Percentiles rank a stretch among this genome's conserved stretches.
Conservation (phyloP, 2,113 vertebrate species). For the Physeter macrocephalus region DNA sequence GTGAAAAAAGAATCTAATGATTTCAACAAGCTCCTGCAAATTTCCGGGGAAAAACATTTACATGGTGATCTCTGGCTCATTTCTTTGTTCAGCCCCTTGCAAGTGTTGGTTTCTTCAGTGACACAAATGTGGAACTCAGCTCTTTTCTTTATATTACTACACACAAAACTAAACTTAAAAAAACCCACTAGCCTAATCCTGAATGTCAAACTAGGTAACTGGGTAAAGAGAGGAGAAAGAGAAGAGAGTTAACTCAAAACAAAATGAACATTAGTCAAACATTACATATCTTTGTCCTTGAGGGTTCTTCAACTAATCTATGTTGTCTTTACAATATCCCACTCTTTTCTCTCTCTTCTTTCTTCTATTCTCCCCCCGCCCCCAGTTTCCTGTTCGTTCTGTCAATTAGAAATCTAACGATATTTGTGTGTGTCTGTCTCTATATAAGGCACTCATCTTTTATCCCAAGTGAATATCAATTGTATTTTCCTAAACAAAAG, state of each 20-base stretch:
- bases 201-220: background rate
- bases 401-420: background rate
- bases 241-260: background rate
- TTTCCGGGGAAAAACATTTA: background rate
- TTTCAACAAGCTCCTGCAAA: background rate
- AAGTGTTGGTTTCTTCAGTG: background rate
- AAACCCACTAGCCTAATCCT: background rate
- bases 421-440: background rate
- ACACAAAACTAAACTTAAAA: background rate
- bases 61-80: background rate
- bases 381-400: background rate
- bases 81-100: background rate
- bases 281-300: background rate
- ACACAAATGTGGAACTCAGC: background rate
- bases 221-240: background rate
- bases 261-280: background rate
- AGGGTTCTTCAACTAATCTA: background rate
- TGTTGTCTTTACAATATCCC: background rate
- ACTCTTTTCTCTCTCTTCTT: background rate
- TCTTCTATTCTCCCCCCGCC: background rate
- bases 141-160: background rate
- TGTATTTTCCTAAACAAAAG: background rate
- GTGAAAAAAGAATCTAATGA: background rate
- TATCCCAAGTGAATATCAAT: background rate
- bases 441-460: background rate